Evolutionary conservation across 1,140 invertebrate genomes (phyloP), one percentile per base, ranked within the genome.

Genomic region (Oncopodura yosiiana): DNA sequence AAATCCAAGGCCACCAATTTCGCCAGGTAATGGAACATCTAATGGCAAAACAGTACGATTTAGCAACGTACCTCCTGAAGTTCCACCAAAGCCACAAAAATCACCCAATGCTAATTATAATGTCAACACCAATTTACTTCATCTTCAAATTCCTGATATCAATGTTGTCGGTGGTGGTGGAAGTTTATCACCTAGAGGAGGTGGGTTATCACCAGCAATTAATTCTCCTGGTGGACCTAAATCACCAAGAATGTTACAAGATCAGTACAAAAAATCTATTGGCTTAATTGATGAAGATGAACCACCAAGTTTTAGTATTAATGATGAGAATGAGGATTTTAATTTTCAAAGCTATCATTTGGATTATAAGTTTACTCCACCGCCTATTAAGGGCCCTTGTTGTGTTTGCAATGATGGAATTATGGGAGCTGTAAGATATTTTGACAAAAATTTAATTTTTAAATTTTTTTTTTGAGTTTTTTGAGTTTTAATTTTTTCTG

Each of bases 311-410:
- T 58, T 56, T 36, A 30, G 52, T 1, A 41, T 62, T 43, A 62
- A 62, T 41, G 60, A 62, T 39, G 48, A 38, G 6, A 58, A 58
- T 45, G 56, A 62, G 30, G 41, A 61, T 41, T 50, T 27, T 36
- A 58, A 62, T 29, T 62, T 62, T 36, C 48, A 58, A 30, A 61
- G 58, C 11, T 64, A 64, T 26, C 62, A 64, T 43, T 59, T 64
- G 62, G 62, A 58, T 27, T 58, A 53, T 30, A 52, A 36, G 37
- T 39, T 56, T 48, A 63, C 57, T 0, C 52, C 60, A 16, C 60
- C 60, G 0, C 60, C 60, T 39, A 56, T 60, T 30, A 60, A 63
- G 36, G 62, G 62, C 14, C 62, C 62, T 3, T 64, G 62, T 29
- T 55, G 56, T 16, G 58, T 59, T n/a, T 64, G 62, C 32, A 49